phyloP scores from a whole-genome alignment of 2,888 invertebrate genomes.

The Drosophila buzzatii region DNA sequence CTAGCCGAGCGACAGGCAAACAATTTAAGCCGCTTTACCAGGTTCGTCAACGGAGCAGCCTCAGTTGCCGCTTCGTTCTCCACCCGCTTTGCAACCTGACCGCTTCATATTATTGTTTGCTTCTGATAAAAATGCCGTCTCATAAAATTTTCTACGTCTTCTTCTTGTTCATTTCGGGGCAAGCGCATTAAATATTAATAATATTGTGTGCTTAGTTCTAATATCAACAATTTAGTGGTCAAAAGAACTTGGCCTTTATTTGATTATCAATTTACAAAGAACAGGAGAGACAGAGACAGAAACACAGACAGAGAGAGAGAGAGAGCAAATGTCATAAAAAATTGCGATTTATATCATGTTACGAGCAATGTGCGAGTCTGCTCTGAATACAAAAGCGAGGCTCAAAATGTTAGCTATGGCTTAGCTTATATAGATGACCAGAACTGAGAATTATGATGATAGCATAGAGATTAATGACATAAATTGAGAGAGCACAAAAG shows the following conservation, averaged over 20 bases:
- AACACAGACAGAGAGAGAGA: neutral
- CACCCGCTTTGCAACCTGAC: neutral
- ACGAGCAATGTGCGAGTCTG: neutral
- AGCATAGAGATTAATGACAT: neutral
- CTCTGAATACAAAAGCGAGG: conserved; percentile 6
- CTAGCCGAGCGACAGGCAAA: conserved; percentile 44
- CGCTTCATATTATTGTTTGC: conserved; percentile 37
- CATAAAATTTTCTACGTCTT: conserved; percentile 51
- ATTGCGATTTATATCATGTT: conserved; percentile 42
- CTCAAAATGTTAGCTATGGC: neutral
- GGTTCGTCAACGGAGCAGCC: conserved; percentile 61
- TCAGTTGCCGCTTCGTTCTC: neutral
- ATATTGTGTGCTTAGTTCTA: conserved; percentile 67
- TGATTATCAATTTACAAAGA: conserved; percentile 55
- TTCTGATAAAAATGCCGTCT: conserved; percentile 50
- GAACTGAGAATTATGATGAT: conserved; percentile 1
- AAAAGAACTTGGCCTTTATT: conserved; percentile 33
- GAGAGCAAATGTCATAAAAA: conserved; percentile 45
- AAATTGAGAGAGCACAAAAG: neutral
- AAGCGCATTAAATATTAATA: conserved; percentile 78
- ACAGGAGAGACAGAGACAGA: neutral
- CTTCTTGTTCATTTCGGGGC: conserved; percentile 22
- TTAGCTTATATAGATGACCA: neutral
- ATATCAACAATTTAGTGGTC: conserved; percentile 65
- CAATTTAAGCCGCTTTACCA: conserved; percentile 74